Conservation (phyloP, 1,140 invertebrate genomes). For the Leptinotarsa lineolata region DNA sequence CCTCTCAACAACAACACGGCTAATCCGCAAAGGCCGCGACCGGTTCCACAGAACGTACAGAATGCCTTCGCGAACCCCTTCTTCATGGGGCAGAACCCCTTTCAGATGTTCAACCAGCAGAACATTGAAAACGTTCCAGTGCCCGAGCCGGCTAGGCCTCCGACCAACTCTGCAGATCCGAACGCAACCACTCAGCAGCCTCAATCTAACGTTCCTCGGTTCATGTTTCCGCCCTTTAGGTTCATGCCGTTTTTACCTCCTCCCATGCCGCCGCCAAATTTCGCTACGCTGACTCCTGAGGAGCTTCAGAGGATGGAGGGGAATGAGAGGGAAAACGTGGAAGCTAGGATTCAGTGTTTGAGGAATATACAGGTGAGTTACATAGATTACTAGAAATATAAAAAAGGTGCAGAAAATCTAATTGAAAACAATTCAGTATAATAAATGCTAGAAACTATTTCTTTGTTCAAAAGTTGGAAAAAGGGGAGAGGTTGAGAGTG, state of each 20-base stretch:
- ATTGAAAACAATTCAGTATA: no score
- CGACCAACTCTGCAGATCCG: slow-evolving; percentile 22
- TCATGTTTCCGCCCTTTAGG: slow-evolving; percentile 64
- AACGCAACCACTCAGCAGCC: slow-evolving; percentile 33
- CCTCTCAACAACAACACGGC: slow-evolving; percentile 57
- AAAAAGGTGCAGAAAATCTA: no score
- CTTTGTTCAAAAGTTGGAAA: no score
- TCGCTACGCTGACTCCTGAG: slow-evolving; percentile 76
- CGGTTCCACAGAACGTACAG: slow-evolving; percentile 35
- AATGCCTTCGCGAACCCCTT: slow-evolving; percentile 45
- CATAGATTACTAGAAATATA: no score
- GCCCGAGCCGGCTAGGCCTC: slow-evolving; percentile 1
- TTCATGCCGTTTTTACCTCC: slow-evolving; percentile 66
- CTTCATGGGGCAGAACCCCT: slow-evolving; percentile 47
- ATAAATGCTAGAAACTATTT: no score
- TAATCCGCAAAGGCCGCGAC: slow-evolving; percentile 32
- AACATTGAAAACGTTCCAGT: slow-evolving; percentile 7
- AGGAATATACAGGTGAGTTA: slow-evolving; percentile 73
- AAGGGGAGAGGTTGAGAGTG: no score
- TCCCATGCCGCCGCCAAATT: slow-evolving; percentile 76
- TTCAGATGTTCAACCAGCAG: slow-evolving; percentile 44
- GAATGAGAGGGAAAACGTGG: slow-evolving; percentile 80
- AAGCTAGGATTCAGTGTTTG: slow-evolving; percentile 84
- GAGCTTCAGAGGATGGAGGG: slow-evolving; percentile 90
- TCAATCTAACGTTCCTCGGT: slow-evolving; percentile 55